Evolutionary conservation across 2,888 invertebrate species (phyloP).

Genomic region (Incurvaria masculella): DNA sequence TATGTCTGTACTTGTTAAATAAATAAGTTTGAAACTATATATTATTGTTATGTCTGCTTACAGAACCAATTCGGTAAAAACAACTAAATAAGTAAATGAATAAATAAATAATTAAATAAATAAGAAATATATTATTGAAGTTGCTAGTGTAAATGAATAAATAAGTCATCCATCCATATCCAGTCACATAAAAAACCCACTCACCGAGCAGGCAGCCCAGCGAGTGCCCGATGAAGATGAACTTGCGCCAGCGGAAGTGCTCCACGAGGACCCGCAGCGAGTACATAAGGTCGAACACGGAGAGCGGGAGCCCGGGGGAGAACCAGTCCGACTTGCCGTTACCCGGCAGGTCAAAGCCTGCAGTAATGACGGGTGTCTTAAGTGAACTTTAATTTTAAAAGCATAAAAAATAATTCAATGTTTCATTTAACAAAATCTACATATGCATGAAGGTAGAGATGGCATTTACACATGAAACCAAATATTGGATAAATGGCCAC

Average conservation of each 20-base stretch:
- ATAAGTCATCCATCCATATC: too few relatives aligned
- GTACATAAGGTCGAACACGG: conserved; percentile 37
- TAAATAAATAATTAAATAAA: too few relatives aligned
- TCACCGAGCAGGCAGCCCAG: conserved; percentile 34
- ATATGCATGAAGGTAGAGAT: background rate
- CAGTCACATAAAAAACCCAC: too few relatives aligned
- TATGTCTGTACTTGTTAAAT: too few relatives aligned
- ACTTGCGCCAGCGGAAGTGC: conserved; percentile 38
- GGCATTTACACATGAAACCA: background rate
- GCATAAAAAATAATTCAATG: background rate
- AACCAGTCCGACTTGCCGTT: conserved; percentile 57
- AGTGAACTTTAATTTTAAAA: background rate
- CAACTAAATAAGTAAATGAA: too few relatives aligned
- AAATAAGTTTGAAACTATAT: too few relatives aligned
- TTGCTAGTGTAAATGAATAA: too few relatives aligned
- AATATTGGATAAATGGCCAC: background rate
- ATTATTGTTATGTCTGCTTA: too few relatives aligned
- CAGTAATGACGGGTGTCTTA: background rate
- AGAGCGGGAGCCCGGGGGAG: conserved; percentile 38
- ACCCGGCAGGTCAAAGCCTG: conserved; percentile 57
- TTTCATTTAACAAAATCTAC: conserved; percentile 19
- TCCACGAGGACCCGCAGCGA: conserved; percentile 30
- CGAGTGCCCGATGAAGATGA: conserved; percentile 34
- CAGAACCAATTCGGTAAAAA: too few relatives aligned
- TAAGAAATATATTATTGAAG: too few relatives aligned